phyloP scores from a whole-genome alignment of 2,113 vertebrate species.

The Prunella fulvescens region DNA sequence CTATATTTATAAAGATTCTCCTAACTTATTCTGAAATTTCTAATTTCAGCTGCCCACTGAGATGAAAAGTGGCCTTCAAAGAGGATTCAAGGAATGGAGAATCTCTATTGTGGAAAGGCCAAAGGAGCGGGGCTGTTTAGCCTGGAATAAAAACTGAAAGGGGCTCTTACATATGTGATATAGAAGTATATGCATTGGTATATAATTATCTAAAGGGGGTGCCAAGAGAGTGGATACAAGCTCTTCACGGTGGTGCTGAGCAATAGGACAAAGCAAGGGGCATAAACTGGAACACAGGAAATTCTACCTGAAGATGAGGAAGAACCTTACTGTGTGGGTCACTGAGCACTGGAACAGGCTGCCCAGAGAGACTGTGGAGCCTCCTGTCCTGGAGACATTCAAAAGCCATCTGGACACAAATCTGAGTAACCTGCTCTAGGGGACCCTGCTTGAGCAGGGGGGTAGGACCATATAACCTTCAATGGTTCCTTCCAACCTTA shows the following conservation, averaged over 20 bases:
- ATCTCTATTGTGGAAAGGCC: not conserved
- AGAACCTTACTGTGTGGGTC: not conserved
- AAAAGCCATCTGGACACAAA: not conserved
- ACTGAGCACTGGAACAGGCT: not conserved
- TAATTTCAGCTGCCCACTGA: not conserved
- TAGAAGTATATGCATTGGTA: not conserved
- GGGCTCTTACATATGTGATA: not conserved
- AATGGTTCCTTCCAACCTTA: not conserved
- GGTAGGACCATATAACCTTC: not conserved
- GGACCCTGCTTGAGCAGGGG: not conserved
- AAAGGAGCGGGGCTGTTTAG: rapidly evolving
- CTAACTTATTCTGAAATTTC: not conserved
- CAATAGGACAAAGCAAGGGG: not conserved
- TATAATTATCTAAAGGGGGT: not conserved
- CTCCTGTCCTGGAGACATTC: not conserved
- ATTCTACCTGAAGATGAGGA: not conserved
- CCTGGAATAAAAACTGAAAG: not conserved
- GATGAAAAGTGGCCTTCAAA: not conserved
- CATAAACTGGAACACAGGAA: not conserved
- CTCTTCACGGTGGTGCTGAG: not conserved
- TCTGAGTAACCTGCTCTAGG: not conserved
- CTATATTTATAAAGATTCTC: not conserved
- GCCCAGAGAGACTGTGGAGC: not conserved
- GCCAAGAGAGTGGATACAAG: not conserved
- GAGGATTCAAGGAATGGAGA: not conserved